Evolutionary conservation across 2,113 vertebrate genomes (phyloP).

Genomic region (Epinephelus fuscoguttatus): DNA sequence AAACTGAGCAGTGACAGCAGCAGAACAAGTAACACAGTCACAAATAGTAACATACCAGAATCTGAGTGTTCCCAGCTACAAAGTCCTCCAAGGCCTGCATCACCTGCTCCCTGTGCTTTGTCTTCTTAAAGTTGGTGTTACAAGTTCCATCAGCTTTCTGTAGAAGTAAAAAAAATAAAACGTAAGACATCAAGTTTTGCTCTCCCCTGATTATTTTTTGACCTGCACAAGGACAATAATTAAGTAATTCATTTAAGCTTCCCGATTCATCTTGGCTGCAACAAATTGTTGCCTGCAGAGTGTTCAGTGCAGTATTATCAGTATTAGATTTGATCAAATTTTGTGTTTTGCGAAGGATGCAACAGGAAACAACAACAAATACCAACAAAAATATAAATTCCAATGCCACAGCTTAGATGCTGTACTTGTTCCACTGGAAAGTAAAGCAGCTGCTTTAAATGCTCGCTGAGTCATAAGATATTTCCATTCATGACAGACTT

Average conservation of each 20-base stretch:
- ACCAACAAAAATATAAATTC: background rate
- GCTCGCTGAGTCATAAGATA: background rate
- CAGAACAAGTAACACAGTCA: background rate
- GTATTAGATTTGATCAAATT: background rate
- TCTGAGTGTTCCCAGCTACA: conserved; percentile 82
- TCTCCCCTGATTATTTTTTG: background rate
- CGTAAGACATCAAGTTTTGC: background rate
- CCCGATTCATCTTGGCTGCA: background rate
- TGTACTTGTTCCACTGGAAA: conserved; percentile 25
- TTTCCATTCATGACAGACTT: conserved; percentile 3
- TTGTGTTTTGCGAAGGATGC: background rate
- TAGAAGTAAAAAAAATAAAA: background rate
- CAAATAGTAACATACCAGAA: conserved; percentile 84
- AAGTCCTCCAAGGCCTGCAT: conserved; percentile 88
- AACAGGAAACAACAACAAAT: background rate
- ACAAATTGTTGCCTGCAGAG: background rate
- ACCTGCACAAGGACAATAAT: background rate
- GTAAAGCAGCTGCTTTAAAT: conserved; percentile 1
- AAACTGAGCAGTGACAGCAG: background rate
- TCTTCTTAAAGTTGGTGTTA: conserved; percentile 93
- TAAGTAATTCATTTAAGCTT: background rate
- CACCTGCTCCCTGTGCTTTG: conserved; percentile 88
- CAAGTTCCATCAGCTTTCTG: conserved; percentile 91
- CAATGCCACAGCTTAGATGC: background rate
- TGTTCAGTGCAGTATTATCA: background rate